These are phyloP conservation scores for Calidris pugnax DNA, from an alignment of 2,113 vertebrate species.

Conservation along the genomic window DNA sequence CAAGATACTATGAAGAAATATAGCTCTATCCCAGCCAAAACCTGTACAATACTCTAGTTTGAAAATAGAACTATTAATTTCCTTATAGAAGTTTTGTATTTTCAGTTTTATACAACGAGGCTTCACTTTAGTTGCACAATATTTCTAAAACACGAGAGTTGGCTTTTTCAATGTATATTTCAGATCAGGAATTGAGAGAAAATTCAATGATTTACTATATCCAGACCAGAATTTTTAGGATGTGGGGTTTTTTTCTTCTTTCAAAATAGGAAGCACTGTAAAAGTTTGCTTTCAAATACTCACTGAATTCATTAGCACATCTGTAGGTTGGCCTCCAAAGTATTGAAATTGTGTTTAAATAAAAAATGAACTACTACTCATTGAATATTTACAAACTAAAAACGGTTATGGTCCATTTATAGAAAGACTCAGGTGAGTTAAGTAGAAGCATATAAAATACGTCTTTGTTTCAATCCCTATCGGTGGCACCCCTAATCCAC, in stretches of 20 bases:
- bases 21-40: not conserved
- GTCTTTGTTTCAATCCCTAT: not conserved
- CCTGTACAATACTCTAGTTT: not conserved
- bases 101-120: not conserved
- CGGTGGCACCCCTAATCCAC: not conserved
- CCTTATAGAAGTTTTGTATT: not conserved
- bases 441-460: not conserved
- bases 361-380: fast-evolving
- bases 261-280: not conserved
- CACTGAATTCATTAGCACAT: not conserved
- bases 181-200: not conserved
- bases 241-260: not conserved
- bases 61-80: not conserved
- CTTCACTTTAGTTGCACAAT: not conserved
- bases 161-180: not conserved
- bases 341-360: not conserved
- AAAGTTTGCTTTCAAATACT: not conserved
- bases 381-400: not conserved
- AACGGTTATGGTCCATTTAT: not conserved
- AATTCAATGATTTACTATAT: not conserved
- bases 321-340: not conserved
- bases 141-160: not conserved
- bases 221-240: not conserved
- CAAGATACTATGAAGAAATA: not conserved
- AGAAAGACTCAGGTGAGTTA: not conserved